Percentiles rank a stretch among this genome's conserved stretches.
phyloP scores from a whole-genome alignment of 2,797 vertebrate genomes.

The Molothrus ater region DNA sequence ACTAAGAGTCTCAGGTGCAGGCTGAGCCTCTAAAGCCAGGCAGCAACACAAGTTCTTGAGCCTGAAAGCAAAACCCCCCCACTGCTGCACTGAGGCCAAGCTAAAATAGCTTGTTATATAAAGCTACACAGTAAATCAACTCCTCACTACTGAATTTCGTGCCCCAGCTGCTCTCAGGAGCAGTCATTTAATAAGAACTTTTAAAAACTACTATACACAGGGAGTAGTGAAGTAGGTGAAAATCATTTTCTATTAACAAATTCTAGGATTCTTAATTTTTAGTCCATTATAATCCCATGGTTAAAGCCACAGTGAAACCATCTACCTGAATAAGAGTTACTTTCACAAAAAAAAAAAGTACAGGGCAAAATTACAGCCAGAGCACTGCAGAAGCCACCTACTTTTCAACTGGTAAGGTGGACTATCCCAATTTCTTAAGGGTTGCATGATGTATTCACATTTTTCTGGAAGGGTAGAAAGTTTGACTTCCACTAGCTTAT shows the following conservation, averaged over 20 bases:
- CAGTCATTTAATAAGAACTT: neutral
- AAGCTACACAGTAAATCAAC: slow-evolving; percentile 52
- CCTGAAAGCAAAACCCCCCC: slow-evolving; percentile 5
- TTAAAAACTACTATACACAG: neutral
- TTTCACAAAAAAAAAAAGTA: neutral
- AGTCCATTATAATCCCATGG: neutral
- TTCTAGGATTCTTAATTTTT: neutral
- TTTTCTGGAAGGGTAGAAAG: neutral
- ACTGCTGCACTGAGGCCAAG: neutral
- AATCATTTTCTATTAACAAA: neutral
- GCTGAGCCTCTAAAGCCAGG: neutral
- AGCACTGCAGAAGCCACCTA: neutral
- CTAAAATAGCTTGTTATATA: slow-evolving; percentile 64
- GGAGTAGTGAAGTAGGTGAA: neutral
- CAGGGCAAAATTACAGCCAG: neutral
- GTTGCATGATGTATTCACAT: neutral
- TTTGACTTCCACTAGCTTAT: neutral
- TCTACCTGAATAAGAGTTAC: neutral
- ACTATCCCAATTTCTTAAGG: neutral
- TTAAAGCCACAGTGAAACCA: neutral
- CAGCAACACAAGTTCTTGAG: neutral
- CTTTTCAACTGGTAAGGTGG: neutral
- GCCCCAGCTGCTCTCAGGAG: slow-evolving; percentile 28
- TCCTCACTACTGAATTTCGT: slow-evolving; percentile 38
- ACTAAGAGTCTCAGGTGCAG: neutral